Evolutionary conservation across 2,797 vertebrate species (phyloP).

Genomic region (Gymnodraco acuticeps): DNA sequence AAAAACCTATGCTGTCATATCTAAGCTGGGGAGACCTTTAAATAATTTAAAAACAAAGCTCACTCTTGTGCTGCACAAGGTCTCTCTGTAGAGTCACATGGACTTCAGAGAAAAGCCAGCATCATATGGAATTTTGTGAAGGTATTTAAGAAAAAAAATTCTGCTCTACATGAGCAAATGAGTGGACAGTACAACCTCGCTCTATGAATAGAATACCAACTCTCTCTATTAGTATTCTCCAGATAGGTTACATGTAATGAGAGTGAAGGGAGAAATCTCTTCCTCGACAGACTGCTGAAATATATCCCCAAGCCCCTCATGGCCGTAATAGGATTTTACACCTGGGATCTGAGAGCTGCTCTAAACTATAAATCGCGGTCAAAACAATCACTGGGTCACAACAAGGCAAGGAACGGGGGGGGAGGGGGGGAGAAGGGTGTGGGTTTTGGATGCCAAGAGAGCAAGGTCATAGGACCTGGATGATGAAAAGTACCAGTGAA

Average conservation of each 20-base stretch:
- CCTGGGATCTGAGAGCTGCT: constrained; percentile 71
- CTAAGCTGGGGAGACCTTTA: constrained; percentile 13
- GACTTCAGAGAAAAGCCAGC: constrained; percentile 4
- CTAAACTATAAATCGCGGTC: constrained; percentile 74
- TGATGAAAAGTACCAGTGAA: constrained; percentile 36
- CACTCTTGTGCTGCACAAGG: background rate
- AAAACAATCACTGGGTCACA: constrained; percentile 75
- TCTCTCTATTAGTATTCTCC: constrained; percentile 48
- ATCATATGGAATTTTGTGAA: background rate
- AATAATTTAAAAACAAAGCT: constrained; percentile 50
- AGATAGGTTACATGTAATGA: constrained; percentile 50
- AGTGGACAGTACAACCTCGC: constrained; percentile 15
- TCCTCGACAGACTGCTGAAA: constrained; percentile 64
- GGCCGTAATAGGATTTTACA: constrained; percentile 78
- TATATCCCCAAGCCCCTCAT: constrained; percentile 62
- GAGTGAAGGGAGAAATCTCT: constrained; percentile 54
- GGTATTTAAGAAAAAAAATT: background rate
- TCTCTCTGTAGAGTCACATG: constrained; percentile 4
- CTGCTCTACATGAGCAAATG: constrained; percentile 18
- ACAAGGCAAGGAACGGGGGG: constrained; percentile 55
- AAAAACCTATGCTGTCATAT: constrained; percentile 23
- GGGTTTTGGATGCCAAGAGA: constrained; percentile 33
- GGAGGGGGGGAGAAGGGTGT: constrained; percentile 15
- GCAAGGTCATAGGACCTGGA: constrained; percentile 28
- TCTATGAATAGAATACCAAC: constrained; percentile 28